Base-by-base conservation (phyloP, 2,888 invertebrate genomes). In the Campopleginae sp. region DNA sequence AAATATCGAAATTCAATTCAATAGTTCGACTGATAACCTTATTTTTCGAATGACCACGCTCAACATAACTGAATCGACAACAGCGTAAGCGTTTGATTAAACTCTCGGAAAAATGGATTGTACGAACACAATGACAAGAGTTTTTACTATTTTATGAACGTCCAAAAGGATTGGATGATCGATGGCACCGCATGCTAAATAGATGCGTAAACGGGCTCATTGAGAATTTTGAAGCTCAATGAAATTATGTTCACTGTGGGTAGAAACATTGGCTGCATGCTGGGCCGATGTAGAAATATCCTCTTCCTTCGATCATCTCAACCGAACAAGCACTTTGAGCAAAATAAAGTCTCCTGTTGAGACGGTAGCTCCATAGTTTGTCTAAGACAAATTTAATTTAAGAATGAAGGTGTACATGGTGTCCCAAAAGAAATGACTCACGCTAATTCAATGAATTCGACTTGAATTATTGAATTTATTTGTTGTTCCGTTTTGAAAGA, bases 301-400 rank as follows among this genome's bases (percentile, higher is more conserved):
- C 70, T 84, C 84, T 80, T 77, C 72, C 72, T 72, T 72, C 46
- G 70, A 80, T 75, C 51, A 75, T 48, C 70, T 38, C 61, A 33
- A 44, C 66, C 58, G 66, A 54, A 44, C 66, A 46, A 77, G 65
- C 31, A 23, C 27, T 54, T 46, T 38, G 48, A 68, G 58, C 66
- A 66, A 77, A 77, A 71, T 76, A 66, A 77, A 80, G 65, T 76
- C 71, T 76, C 80, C 76, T 76, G 84, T 77, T 54, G 76, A 63
- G 71, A 76, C 76, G 58, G 65, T 76, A 61, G 80, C 71, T 70
- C 14, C 23, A 38, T 72, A 42, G 38, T 31, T 54, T 38, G 42
- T 58, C 38, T 42, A 61, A 27, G 17, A 23, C 23, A 61, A 42
- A 72, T 48, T 61, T 42, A 66, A 17, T 44, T 44, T 14, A 44